phyloP scores from a whole-genome alignment of 1,140 invertebrate species.

The Drosophila ironensis region DNA sequence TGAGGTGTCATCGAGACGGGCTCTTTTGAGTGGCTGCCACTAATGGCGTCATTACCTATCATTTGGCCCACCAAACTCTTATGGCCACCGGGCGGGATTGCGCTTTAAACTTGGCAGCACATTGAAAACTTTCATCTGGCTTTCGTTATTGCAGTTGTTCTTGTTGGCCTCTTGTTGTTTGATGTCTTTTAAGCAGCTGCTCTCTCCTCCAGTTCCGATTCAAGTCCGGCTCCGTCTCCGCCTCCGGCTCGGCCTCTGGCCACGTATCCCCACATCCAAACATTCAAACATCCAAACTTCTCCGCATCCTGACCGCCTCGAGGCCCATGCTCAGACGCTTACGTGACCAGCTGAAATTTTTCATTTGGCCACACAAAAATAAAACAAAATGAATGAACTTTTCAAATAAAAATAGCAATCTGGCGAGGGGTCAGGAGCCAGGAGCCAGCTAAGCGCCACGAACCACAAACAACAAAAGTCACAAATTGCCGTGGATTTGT shows the following conservation, averaged over 20 bases:
- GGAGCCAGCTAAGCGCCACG: constrained; percentile 1
- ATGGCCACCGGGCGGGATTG: too few relatives aligned
- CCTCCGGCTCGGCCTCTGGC: neutral
- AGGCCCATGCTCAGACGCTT: constrained; percentile 25
- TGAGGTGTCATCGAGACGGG: constrained; percentile 42
- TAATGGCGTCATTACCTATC: constrained; percentile 76
- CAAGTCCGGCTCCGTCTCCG: neutral
- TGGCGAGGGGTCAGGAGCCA: constrained; percentile 16
- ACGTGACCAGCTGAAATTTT: constrained; percentile 72
- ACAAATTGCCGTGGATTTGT: constrained; percentile 48
- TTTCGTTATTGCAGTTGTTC: constrained; percentile 55
- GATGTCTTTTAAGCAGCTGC: constrained; percentile 62
- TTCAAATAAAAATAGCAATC: constrained; percentile 76
- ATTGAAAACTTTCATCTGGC: constrained; percentile 61
- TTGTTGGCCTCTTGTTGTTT: constrained; percentile 36
- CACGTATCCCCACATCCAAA: neutral
- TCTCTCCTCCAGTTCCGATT: constrained; percentile 12
- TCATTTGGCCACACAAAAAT: constrained; percentile 63
- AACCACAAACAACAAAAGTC: constrained; percentile 40
- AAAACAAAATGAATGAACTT: constrained; percentile 75
- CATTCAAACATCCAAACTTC: too few relatives aligned
- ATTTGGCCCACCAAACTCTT: constrained; percentile 24
- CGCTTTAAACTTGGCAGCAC: constrained; percentile 61
- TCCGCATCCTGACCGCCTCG: constrained; percentile 7
- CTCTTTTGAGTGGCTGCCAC: constrained; percentile 69